These are phyloP conservation scores for human (Homo sapiens) DNA, from an alignment of 2,113 vertebrate species.

Conservation along the genomic window GRCh38 chrX:104862001-104862500, in stretches of 20 bases:
- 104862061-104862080: not conserved
- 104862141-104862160: not conserved
- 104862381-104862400: not conserved
- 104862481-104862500: not conserved
- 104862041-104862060: not conserved
- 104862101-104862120: not conserved
- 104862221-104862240: not conserved
- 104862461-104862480: not conserved
- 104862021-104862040: not conserved
- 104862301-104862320: no score
- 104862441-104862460: not conserved
- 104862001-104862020: not conserved
- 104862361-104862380: not conserved
- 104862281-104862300: not conserved
- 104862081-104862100: constrained; percentile 29
- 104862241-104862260: not conserved
- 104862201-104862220: constrained; percentile 8
- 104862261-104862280: not conserved
- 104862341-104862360: not conserved
- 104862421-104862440: not conserved
- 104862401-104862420: not conserved
- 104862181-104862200: not conserved
- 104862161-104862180: not conserved
- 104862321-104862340: not conserved
- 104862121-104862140: not conserved